Conservation (phyloP, 2,888 invertebrate species). For the Leptopilina drosophilae region DNA sequence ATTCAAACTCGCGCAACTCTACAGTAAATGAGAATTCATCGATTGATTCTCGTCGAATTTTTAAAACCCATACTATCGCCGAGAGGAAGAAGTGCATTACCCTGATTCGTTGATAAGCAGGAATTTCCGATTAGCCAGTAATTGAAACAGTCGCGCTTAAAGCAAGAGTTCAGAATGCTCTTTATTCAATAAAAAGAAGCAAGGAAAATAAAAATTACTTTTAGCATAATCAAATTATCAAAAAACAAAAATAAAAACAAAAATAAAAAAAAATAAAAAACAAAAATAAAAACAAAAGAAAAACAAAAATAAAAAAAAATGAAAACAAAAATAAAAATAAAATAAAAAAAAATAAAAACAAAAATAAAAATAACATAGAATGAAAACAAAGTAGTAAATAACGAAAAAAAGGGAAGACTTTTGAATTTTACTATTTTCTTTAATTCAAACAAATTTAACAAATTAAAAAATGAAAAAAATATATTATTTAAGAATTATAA, state of each 20-base stretch:
- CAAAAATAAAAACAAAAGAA: no score
- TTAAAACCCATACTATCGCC: conserved; percentile 2
- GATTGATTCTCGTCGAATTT: conserved; percentile 27
- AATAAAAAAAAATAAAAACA: background rate
- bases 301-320: no score
- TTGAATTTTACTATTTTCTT: no score
- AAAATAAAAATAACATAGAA: background rate
- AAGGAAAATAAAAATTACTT: background rate
- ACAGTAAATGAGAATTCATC: conserved; percentile 13
- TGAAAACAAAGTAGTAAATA: no score
- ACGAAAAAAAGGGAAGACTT: no score
- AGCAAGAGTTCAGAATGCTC: conserved; percentile 1
- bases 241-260: background rate
- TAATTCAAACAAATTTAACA: no score
- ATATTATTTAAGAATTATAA: no score
- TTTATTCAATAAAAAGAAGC: background rate
- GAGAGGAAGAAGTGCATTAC: background rate
- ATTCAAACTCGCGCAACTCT: conserved; percentile 13
- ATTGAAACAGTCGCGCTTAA: conserved; percentile 9
- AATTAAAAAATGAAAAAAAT: no score
- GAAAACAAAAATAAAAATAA: background rate
- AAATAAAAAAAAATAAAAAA: no score
- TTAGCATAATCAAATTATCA: background rate
- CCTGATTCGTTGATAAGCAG: conserved; percentile 28
- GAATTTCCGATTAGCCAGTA: conserved; percentile 11